Evolutionary conservation across 2,888 invertebrate genomes (phyloP), one percentile per base, ranked within the genome.

Genomic region (Coenonympha glycerion): DNA sequence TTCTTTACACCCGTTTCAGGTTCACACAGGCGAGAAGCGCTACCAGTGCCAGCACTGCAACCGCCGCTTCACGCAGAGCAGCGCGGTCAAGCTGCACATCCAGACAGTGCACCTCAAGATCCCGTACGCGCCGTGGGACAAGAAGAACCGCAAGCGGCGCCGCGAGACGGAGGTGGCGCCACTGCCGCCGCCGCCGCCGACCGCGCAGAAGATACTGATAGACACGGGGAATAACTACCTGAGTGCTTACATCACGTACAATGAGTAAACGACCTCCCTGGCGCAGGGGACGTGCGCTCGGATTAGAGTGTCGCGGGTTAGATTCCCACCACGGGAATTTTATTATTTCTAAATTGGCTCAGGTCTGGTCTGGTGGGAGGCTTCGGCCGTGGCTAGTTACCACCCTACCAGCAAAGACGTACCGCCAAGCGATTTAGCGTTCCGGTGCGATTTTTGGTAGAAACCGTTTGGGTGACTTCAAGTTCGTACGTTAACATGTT

Each of bases 71-170:
- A 82, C 85, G 0, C 87, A 87, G 54, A 80, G 82, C 65, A 82
- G 79, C 30, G 86, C 87, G 0, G 81, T 87, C 48, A 87, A 87
- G 40, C 73, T 87, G 0, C 87, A 87, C 76, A 85, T 87, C 56
- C 86, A 87, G 49, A 87, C 86, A 0, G 86, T 87, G 0, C 86
- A 87, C 44, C 65, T 87, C 13, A 87, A 87, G 68, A 87, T 87
- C 57, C 86, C 86, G 0, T 87, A 86, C 72, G 84, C 84, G 33
- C 86, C 86, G 0, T 87, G 86, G 86, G 82, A 85, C 59, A 86
- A 85, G 71, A 84, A 83, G 65, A 86, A 85, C 50, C 60, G 85
- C 34, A 63, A 62, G 51, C 65, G 79, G 2, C 69, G 76, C 49
- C 75, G 77, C 57, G 78, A 74, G 19, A 30, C 64, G 9, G 76